Conservation (phyloP, 2,888 invertebrate genomes). For the Atethmia centrago region DNA sequence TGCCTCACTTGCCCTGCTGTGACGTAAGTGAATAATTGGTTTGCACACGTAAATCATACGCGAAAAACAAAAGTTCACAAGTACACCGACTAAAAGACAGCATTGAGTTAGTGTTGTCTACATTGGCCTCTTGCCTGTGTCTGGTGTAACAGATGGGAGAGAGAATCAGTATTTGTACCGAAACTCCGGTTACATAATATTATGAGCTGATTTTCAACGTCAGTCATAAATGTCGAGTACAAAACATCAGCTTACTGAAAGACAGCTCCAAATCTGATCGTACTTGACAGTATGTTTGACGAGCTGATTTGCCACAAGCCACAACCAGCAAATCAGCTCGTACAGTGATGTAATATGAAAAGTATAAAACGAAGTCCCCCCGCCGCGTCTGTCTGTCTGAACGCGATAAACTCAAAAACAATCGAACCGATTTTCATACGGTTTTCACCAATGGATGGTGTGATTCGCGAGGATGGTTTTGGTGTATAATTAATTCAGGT, state of each 20-base stretch:
- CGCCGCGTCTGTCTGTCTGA: too few species aligned
- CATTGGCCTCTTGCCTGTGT: slow-evolving; percentile 15
- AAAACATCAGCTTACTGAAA: background rate
- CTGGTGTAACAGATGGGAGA: slow-evolving; percentile 10
- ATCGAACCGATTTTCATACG: too few species aligned
- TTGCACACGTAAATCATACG: slow-evolving; percentile 58
- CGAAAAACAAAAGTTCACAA: slow-evolving; percentile 52
- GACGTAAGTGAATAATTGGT: slow-evolving; percentile 68
- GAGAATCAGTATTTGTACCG: slow-evolving; percentile 4
- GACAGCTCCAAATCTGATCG: slow-evolving; percentile 24
- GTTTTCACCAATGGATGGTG: too few species aligned
- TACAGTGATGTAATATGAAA: background rate
- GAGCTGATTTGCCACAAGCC: background rate
- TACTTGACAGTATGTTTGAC: background rate
- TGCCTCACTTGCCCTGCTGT: slow-evolving; percentile 61
- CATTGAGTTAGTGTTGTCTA: slow-evolving; percentile 28
- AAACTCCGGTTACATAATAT: slow-evolving; percentile 24
- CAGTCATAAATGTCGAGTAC: slow-evolving; percentile 13
- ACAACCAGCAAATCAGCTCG: background rate
- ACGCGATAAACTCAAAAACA: too few species aligned
- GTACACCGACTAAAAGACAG: slow-evolving; percentile 20
- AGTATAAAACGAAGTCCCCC: too few species aligned
- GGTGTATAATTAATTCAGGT: too few species aligned
- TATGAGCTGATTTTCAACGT: slow-evolving; percentile 15
- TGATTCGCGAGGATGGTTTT: too few species aligned